phyloP scores from a whole-genome alignment of 2,888 invertebrate genomes.

The Amphipoea oculea region DNA sequence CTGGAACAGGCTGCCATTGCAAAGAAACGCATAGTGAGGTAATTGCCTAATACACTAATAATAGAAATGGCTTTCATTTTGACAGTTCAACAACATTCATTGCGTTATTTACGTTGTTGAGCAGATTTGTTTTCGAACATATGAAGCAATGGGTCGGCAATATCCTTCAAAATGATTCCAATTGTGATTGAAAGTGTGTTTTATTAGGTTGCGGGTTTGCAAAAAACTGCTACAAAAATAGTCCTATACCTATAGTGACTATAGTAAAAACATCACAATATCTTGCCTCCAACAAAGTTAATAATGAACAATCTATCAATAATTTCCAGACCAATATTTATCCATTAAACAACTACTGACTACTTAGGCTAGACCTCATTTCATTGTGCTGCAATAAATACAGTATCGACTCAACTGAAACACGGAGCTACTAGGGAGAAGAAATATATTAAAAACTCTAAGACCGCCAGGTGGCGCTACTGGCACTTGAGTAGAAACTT shows the following conservation, averaged over 20 bases:
- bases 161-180: not conserved
- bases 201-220: not conserved
- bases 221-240: not conserved
- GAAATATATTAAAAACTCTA: constrained; percentile 65
- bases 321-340: constrained; percentile 27
- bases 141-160: not conserved
- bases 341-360: constrained; percentile 28
- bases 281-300: constrained; percentile 5
- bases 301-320: not conserved
- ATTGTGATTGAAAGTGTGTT: not conserved
- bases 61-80: not conserved
- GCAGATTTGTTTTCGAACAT: not conserved
- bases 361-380: constrained; percentile 30
- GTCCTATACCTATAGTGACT: not conserved
- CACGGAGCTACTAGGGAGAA: constrained; percentile 19
- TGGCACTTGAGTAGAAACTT: constrained; percentile 45
- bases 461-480: constrained; percentile 50
- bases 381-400: constrained; percentile 58
- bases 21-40: not conserved
- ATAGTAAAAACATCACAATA: not conserved
- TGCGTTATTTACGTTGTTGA: not conserved
- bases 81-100: not conserved
- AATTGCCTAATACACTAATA: not conserved
- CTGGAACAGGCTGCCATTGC: not conserved
- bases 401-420: constrained; percentile 38